Conservation (phyloP, 2,113 vertebrate genomes). For the Verasper variegatus region DNA sequence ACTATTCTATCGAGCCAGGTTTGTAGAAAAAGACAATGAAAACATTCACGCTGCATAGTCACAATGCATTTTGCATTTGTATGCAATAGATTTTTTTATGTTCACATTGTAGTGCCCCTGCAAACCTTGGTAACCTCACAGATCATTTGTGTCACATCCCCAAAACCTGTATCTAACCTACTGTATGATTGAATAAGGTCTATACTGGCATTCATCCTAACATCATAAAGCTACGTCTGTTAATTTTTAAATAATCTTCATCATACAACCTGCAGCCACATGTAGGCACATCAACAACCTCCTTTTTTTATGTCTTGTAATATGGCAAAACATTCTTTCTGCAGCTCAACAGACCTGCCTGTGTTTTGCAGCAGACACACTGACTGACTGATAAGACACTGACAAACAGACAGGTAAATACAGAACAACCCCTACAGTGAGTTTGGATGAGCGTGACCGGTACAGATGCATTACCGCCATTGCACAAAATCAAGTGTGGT, state of each 20-base stretch:
- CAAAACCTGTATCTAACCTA: slow-evolving; percentile 46
- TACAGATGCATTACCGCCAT: slow-evolving; percentile 31
- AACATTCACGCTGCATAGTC: slow-evolving; percentile 77
- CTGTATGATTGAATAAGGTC: slow-evolving; percentile 43
- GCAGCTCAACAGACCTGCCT: slow-evolving; percentile 40
- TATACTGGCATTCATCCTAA: slow-evolving; percentile 32
- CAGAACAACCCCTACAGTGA: slow-evolving; percentile 29
- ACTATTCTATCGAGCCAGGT: slow-evolving; percentile 47
- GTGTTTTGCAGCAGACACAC: slow-evolving; percentile 32
- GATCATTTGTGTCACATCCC: slow-evolving; percentile 10
- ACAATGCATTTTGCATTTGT: slow-evolving; percentile 58
- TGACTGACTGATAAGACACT: slow-evolving; percentile 55
- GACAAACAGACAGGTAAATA: slow-evolving; percentile 45
- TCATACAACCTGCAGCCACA: background rate
- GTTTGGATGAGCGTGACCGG: slow-evolving; percentile 28
- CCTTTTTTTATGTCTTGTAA: slow-evolving; percentile 4
- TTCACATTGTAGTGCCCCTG: slow-evolving; percentile 47
- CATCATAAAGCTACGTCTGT: slow-evolving; percentile 32
- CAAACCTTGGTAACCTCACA: slow-evolving; percentile 39
- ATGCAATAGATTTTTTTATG: slow-evolving; percentile 40
- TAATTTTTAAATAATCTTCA: slow-evolving; percentile 40
- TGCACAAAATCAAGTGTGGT: slow-evolving; percentile 34
- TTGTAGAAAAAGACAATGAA: slow-evolving; percentile 60
- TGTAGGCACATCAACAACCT: background rate
- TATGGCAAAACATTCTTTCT: slow-evolving; percentile 39